phyloP scores from a whole-genome alignment of 2,797 vertebrate species.

The Scolopax rusticola region DNA sequence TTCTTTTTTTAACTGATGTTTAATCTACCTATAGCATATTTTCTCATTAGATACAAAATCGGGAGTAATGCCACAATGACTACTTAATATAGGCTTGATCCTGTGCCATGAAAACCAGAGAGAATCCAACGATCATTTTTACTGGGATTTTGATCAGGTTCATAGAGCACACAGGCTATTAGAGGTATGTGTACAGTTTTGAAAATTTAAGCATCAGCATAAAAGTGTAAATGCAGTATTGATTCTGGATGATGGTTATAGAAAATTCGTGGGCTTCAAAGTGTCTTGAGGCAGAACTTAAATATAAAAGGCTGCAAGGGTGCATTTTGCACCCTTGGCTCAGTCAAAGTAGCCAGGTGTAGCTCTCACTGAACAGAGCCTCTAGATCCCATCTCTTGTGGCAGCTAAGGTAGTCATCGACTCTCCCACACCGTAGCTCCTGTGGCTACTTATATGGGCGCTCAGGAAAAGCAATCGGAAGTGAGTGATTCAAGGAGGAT shows the following conservation, averaged over 20 bases:
- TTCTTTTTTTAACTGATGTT: not conserved
- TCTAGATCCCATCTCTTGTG: not conserved
- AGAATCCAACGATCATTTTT: not conserved
- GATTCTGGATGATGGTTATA: not conserved
- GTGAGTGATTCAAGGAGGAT: not conserved
- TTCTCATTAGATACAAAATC: not conserved
- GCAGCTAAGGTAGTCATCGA: not conserved
- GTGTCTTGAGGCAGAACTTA: not conserved
- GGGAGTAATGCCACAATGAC: not conserved
- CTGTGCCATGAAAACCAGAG: not conserved
- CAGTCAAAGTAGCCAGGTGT: not conserved
- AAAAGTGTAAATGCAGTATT: slow-evolving; percentile 10
- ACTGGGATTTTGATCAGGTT: not conserved
- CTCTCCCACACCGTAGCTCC: not conserved
- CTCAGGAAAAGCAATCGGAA: not conserved
- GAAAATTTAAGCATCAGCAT: not conserved
- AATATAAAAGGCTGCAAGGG: not conserved
- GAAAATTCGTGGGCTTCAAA: not conserved
- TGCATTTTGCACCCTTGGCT: not conserved
- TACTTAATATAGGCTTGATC: not conserved
- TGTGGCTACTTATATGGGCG: accelerated
- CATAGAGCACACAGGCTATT: not conserved
- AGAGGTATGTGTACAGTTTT: not conserved
- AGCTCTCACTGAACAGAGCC: not conserved
- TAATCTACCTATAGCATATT: not conserved